Conservation (phyloP, 2,888 invertebrate species). For the Empis stercorea region DNA sequence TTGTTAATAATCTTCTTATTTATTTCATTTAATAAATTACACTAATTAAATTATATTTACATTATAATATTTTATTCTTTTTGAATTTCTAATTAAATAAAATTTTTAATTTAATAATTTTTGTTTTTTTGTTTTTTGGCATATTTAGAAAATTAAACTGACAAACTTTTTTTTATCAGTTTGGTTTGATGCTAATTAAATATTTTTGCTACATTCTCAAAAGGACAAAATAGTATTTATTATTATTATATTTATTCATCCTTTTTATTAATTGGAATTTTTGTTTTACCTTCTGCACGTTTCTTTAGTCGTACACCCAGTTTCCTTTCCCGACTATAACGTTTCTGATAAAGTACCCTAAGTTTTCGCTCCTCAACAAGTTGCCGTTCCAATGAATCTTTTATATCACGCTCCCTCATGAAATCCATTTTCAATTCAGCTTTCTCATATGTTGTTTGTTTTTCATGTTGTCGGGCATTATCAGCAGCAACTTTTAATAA, state of each 20-base stretch:
- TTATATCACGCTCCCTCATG: conserved; percentile 71
- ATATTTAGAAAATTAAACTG: too few relatives aligned
- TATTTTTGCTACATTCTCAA: too few relatives aligned
- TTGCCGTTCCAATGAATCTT: conserved; percentile 80
- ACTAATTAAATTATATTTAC: too few relatives aligned
- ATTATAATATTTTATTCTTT: too few relatives aligned
- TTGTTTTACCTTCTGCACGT: neutral
- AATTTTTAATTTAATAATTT: too few relatives aligned
- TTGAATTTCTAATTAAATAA: too few relatives aligned
- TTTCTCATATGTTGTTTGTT: conserved; percentile 86
- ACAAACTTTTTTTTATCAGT: too few relatives aligned
- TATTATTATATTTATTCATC: too few relatives aligned
- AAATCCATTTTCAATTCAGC: conserved; percentile 88
- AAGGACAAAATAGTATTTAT: neutral
- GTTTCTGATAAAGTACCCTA: conserved; percentile 38
- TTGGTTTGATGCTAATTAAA: too few relatives aligned
- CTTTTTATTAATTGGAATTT: neutral
- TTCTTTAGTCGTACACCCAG: neutral
- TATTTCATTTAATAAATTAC: too few relatives aligned
- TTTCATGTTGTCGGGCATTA: conserved; percentile 81
- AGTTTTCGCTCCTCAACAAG: conserved; percentile 79
- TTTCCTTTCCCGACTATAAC: neutral
- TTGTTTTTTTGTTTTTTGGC: too few relatives aligned
- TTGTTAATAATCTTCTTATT: too few relatives aligned
- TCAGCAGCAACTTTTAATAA: conserved; percentile 84